Conservation (phyloP, 2,113 vertebrate genomes). For the Clarias macrocephalus region DNA sequence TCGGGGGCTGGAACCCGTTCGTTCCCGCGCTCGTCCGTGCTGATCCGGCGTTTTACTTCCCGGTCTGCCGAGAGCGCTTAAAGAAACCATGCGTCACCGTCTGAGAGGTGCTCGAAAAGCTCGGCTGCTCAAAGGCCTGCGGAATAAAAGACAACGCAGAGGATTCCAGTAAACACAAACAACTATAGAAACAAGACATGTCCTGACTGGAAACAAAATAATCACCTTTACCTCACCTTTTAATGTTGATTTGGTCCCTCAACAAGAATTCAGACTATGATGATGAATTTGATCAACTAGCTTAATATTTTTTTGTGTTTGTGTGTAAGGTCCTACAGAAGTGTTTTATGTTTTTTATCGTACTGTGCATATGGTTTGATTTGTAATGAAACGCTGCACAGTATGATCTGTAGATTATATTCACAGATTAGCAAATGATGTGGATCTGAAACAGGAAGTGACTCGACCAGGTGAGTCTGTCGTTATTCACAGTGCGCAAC, state of each 20-base stretch:
- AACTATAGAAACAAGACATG: neutral
- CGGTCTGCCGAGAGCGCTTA: neutral
- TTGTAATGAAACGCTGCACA: neutral
- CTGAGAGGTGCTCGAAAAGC: neutral
- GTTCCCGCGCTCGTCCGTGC: neutral
- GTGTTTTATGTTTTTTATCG: neutral
- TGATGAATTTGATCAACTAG: neutral
- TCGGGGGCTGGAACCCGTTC: neutral
- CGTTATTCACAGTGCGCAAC: neutral
- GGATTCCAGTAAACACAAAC: too few relatives aligned
- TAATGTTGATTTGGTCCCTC: neutral
- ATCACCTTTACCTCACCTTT: neutral
- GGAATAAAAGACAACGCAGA: too few relatives aligned
- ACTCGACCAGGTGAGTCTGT: neutral
- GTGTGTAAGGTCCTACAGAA: neutral
- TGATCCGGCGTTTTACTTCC: neutral
- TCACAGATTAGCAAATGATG: neutral
- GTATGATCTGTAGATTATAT: neutral
- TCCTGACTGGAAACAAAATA: neutral
- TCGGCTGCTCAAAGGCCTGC: neutral
- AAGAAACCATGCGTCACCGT: neutral
- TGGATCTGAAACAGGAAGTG: neutral
- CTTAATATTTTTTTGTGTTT: neutral
- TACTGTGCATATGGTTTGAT: neutral
- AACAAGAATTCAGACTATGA: neutral